Conservation (phyloP, 2,113 vertebrate species). For the Pseudolaguvia tuberculata region DNA sequence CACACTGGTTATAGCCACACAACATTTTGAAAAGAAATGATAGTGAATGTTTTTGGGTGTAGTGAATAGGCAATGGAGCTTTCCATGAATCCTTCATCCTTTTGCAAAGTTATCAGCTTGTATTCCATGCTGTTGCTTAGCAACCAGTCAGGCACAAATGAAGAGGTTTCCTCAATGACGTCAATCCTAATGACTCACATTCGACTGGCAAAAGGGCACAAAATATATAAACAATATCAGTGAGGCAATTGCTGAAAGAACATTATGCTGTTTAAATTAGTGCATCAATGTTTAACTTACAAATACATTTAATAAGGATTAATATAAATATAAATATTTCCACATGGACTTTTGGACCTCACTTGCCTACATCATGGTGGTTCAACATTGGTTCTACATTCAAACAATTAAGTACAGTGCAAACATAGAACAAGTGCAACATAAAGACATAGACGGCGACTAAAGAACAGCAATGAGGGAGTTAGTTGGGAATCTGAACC, state of each 20-base stretch:
- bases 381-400: too few relatives aligned
- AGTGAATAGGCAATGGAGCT: neutral
- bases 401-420: too few relatives aligned
- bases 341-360: neutral
- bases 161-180: constrained; percentile 35
- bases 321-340: neutral
- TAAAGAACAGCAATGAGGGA: too few relatives aligned
- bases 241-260: neutral
- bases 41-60: neutral
- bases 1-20: constrained; percentile 11
- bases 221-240: neutral
- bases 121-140: constrained; percentile 44
- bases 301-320: neutral
- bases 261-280: neutral
- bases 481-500: too few relatives aligned
- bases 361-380: too few relatives aligned
- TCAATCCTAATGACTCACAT: constrained; percentile 22
- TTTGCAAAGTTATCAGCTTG: constrained; percentile 28
- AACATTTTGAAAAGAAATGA: constrained; percentile 21
- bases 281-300: neutral
- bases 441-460: too few relatives aligned
- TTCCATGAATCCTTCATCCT: constrained; percentile 24
- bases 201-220: constrained; percentile 5
- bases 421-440: too few relatives aligned
- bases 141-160: constrained; percentile 41